phyloP scores from a whole-genome alignment of 1,140 invertebrate species.

The Bemisia tabaci region DNA sequence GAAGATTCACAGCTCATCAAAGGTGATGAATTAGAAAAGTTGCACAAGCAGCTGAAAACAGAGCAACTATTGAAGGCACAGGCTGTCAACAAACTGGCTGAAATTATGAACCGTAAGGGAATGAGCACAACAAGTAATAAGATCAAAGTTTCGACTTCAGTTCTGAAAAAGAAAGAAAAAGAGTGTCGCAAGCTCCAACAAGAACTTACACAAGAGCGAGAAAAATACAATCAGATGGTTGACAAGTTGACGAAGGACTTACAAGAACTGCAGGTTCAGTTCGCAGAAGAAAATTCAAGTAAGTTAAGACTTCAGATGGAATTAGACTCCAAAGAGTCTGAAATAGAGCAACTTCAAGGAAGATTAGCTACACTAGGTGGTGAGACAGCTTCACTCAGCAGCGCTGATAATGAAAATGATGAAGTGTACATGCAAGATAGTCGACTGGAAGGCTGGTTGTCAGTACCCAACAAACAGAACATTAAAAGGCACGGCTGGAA shows the following conservation, averaged over 20 bases:
- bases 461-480: slow-evolving; percentile 89
- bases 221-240: slow-evolving; percentile 80
- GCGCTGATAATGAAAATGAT: slow-evolving; percentile 72
- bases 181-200: slow-evolving; percentile 90
- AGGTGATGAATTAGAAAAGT: slow-evolving; percentile 66
- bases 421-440: slow-evolving; percentile 47
- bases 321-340: slow-evolving; percentile 87
- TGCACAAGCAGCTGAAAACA: slow-evolving; percentile 73
- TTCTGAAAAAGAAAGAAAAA: slow-evolving; percentile 83
- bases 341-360: slow-evolving; percentile 82
- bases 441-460: slow-evolving; percentile 88
- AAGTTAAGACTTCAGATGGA: slow-evolving; percentile 83
- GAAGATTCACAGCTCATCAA: slow-evolving; percentile 31
- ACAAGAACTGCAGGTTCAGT: slow-evolving; percentile 62
- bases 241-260: slow-evolving; percentile 71
- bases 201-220: slow-evolving; percentile 84
- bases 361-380: slow-evolving; percentile 61
- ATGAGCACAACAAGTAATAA: slow-evolving; percentile 48
- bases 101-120: slow-evolving; percentile 90
- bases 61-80: slow-evolving; percentile 80
- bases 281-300: slow-evolving; percentile 50
- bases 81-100: slow-evolving; percentile 92
- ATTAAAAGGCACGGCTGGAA: slow-evolving; percentile 91
- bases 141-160: slow-evolving; percentile 55
- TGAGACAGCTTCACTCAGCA: slow-evolving; percentile 81